Percentiles rank a stretch among this genome's conserved stretches.
phyloP scores from a whole-genome alignment of 2,888 invertebrate species.

The Tipula lateralis region DNA sequence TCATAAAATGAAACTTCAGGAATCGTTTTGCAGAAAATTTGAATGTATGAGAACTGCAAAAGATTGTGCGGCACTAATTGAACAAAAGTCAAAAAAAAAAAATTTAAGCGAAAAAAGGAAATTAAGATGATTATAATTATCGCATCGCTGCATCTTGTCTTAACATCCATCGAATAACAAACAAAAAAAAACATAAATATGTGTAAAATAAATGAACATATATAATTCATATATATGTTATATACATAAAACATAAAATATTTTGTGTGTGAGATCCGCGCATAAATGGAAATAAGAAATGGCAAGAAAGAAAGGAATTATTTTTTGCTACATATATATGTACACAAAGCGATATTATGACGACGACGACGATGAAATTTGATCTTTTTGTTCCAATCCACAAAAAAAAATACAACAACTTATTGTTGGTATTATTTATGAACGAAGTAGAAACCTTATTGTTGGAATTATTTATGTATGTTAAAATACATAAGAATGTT shows the following conservation, averaged over 20 bases:
- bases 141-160: not conserved
- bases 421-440: not conserved
- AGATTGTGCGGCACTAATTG: no score
- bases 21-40: no score
- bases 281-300: not conserved
- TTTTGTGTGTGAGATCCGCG: not conserved
- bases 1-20: no score
- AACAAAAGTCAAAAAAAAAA: no score
- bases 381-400: not conserved
- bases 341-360: not conserved
- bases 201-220: not conserved
- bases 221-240: not conserved
- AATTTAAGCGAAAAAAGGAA: not conserved
- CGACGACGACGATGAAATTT: not conserved
- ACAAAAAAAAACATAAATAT: not conserved
- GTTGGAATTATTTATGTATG: not conserved
- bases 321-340: not conserved
- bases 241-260: not conserved
- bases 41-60: no score
- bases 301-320: slow-evolving; percentile 1
- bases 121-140: not conserved
- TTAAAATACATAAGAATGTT: not conserved
- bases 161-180: not conserved
- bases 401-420: no score
- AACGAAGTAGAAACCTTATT: no score